Percentiles rank a stretch among this genome's conserved stretches.
These are phyloP conservation scores for Athalia cordata DNA, from an alignment of 2,888 invertebrate genomes.

Conservation along the genomic window DNA sequence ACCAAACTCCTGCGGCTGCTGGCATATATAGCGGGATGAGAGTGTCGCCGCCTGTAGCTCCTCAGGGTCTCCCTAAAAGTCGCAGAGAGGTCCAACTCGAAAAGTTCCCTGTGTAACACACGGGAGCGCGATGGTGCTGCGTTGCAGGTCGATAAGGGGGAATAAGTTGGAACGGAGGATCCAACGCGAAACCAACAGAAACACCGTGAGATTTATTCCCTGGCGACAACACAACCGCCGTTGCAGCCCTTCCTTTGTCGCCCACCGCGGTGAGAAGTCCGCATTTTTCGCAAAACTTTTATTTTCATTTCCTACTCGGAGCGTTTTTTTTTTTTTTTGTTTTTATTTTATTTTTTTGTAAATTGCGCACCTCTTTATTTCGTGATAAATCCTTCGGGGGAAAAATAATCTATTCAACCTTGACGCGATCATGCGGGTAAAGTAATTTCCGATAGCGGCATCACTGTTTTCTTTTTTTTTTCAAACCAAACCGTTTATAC, in stretches of 20 bases:
- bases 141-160: neutral
- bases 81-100: constrained; percentile 6
- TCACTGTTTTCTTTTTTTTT: too few species aligned
- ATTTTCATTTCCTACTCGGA: constrained; percentile 49
- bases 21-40: constrained; percentile 11
- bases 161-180: too few species aligned
- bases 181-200: constrained; percentile 2
- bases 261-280: constrained; percentile 70
- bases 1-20: constrained; percentile 46
- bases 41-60: constrained; percentile 21
- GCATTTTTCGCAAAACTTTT: constrained; percentile 71
- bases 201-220: constrained; percentile 44
- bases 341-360: neutral
- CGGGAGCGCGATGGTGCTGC: constrained; percentile 1
- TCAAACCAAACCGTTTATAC: too few species aligned
- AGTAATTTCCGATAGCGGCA: too few species aligned
- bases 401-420: neutral
- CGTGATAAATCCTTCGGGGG: too few species aligned
- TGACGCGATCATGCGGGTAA: neutral
- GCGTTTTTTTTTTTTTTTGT: constrained; percentile 42
- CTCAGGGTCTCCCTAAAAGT: constrained; percentile 21
- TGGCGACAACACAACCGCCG: constrained; percentile 58
- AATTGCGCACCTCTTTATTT: neutral
- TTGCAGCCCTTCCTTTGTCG: constrained; percentile 66
- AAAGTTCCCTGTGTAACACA: constrained; percentile 7